phyloP scores from a whole-genome alignment of 2,113 vertebrate species.

The Aplodontia rufa region DNA sequence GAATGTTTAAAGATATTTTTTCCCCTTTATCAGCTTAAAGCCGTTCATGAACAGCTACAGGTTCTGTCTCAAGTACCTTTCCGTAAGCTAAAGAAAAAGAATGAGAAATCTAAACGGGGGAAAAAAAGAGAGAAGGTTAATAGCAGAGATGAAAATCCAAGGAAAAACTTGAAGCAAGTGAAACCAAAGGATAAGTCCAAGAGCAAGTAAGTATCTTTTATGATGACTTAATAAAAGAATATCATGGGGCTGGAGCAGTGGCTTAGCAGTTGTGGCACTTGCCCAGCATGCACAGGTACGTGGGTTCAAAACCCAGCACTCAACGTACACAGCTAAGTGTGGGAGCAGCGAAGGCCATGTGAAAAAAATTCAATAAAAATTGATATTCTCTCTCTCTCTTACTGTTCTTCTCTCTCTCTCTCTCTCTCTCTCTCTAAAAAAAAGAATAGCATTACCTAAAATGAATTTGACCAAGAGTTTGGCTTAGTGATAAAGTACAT shows the following conservation, averaged over 20 bases:
- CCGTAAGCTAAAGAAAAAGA: conserved; percentile 87
- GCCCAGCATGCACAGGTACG: too few relatives aligned
- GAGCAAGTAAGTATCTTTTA: conserved; percentile 84
- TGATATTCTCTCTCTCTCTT: too few relatives aligned
- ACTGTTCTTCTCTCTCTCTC: too few relatives aligned
- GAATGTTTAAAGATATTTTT: conserved; percentile 55
- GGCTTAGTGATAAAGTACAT: neutral
- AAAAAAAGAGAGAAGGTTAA: conserved; percentile 81
- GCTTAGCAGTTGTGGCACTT: too few relatives aligned
- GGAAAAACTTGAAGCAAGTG: conserved; percentile 81
- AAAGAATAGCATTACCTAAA: conserved; percentile 51
- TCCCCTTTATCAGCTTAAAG: conserved; percentile 85
- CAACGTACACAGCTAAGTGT: too few relatives aligned
- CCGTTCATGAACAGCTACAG: conserved; percentile 88
- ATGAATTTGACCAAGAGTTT: neutral
- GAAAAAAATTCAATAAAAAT: too few relatives aligned
- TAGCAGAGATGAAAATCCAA: conserved; percentile 75
- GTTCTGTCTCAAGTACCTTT: conserved; percentile 85
- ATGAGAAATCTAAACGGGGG: conserved; percentile 83
- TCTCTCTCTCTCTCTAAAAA: too few relatives aligned
- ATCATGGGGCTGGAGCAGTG: too few relatives aligned
- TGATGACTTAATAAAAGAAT: conserved; percentile 29
- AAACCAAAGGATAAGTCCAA: conserved; percentile 81
- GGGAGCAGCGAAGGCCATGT: too few relatives aligned
- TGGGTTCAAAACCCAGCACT: too few relatives aligned